Evolutionary conservation across 2,888 invertebrate species (phyloP).

Genomic region (Ornithoptera alexandrae): DNA sequence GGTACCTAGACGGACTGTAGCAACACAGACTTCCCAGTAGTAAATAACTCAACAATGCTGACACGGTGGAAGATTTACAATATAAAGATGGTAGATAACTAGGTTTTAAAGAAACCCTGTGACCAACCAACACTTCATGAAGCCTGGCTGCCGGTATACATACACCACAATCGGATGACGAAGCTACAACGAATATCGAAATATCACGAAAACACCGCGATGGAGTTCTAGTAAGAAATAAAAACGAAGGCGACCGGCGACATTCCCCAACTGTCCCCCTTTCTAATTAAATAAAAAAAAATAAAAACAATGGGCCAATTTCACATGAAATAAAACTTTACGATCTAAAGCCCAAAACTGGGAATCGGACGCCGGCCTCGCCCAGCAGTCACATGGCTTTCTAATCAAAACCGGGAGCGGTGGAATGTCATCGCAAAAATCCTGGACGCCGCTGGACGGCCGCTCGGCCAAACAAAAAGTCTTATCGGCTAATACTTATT

Average conservation of each 20-base stretch:
- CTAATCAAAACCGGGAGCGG: slow-evolving; percentile 65
- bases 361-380: background rate
- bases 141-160: too few species aligned
- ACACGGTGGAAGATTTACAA: too few species aligned
- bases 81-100: too few species aligned
- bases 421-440: slow-evolving; percentile 69
- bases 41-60: too few species aligned
- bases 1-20: too few species aligned
- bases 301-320: background rate
- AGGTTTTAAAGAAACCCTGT: too few species aligned
- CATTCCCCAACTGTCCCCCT: slow-evolving; percentile 36
- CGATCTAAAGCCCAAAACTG: slow-evolving; percentile 1
- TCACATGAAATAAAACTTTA: slow-evolving; percentile 16
- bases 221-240: slow-evolving; percentile 13
- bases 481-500: slow-evolving; percentile 66
- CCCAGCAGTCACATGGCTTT: slow-evolving; percentile 36
- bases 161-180: background rate
- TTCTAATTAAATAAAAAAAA: slow-evolving; percentile 33
- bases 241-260: slow-evolving; percentile 33
- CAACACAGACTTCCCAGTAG: too few species aligned
- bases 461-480: slow-evolving; percentile 62
- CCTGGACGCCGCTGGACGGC: slow-evolving; percentile 42
- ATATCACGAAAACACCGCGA: slow-evolving; percentile 36
- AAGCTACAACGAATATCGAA: background rate
- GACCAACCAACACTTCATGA: too few species aligned